Evolutionary conservation across 2,888 invertebrate species (phyloP).

Genomic region (Doris montereyensis): DNA sequence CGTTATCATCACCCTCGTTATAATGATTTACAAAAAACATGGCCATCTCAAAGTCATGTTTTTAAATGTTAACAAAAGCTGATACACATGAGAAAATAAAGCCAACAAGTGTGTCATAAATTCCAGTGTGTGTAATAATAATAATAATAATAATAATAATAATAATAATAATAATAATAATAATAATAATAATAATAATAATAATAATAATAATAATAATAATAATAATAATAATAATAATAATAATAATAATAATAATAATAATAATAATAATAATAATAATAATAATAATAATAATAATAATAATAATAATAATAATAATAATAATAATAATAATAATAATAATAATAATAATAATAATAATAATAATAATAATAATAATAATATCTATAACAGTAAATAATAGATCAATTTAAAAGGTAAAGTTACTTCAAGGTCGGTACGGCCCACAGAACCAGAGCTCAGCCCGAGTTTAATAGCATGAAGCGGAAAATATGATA

Average conservation of each 20-base stretch:
- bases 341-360: neutral
- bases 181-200: neutral
- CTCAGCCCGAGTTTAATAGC: too few species aligned
- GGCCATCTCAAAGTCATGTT: too few species aligned
- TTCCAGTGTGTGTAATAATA: neutral
- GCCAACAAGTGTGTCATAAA: too few species aligned
- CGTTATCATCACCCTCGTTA: too few species aligned
- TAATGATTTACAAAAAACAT: too few species aligned
- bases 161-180: neutral
- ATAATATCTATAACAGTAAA: neutral
- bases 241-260: conserved; percentile 17
- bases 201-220: neutral
- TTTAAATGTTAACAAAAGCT: too few species aligned
- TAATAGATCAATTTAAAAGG: too few species aligned
- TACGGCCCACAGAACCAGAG: too few species aligned
- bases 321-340: neutral
- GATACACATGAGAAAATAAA: too few species aligned
- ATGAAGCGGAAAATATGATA: too few species aligned
- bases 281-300: neutral
- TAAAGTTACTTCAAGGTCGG: too few species aligned
- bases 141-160: neutral
- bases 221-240: conserved; percentile 20
- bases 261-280: conserved; percentile 2
- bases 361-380: neutral
- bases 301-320: neutral